Evolutionary conservation across 2,113 vertebrate genomes (phyloP).

Genomic region (Rynchops niger): DNA sequence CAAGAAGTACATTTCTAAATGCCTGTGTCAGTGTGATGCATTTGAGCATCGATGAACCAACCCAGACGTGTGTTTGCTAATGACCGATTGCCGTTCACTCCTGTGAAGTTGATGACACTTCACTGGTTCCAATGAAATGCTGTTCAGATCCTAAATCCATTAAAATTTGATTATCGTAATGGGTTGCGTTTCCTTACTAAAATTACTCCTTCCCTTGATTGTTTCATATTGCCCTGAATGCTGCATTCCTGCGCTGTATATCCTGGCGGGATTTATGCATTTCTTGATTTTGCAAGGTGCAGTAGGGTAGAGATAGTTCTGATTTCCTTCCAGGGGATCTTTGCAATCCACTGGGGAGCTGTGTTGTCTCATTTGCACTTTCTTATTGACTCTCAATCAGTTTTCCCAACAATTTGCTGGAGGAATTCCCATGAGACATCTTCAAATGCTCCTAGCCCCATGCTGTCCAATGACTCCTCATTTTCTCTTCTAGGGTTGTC

Average conservation of each 20-base stretch:
- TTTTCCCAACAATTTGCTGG: slow-evolving; percentile 40
- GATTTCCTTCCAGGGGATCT: background rate
- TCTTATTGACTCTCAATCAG: slow-evolving; percentile 39
- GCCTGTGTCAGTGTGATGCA: background rate
- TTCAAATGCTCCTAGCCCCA: slow-evolving; percentile 18
- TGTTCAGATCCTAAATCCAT: background rate
- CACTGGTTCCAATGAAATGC: background rate
- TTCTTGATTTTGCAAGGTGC: background rate
- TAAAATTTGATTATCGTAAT: background rate
- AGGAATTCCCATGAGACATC: background rate
- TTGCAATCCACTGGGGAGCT: background rate
- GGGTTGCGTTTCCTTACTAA: background rate
- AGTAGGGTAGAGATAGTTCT: background rate
- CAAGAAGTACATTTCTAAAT: background rate
- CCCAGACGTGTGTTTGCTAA: background rate
- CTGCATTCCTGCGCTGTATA: accelerated
- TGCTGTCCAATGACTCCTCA: background rate
- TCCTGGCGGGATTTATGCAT: background rate
- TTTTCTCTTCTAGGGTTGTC: slow-evolving; percentile 27
- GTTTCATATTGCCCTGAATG: background rate
- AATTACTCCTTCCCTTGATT: background rate
- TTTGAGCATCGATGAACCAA: accelerated
- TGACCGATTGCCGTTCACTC: accelerated
- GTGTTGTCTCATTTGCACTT: slow-evolving; percentile 34
- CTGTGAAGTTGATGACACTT: background rate